Evolutionary conservation across 2,797 vertebrate species (phyloP).

Genomic region (Pteropus rufus): DNA sequence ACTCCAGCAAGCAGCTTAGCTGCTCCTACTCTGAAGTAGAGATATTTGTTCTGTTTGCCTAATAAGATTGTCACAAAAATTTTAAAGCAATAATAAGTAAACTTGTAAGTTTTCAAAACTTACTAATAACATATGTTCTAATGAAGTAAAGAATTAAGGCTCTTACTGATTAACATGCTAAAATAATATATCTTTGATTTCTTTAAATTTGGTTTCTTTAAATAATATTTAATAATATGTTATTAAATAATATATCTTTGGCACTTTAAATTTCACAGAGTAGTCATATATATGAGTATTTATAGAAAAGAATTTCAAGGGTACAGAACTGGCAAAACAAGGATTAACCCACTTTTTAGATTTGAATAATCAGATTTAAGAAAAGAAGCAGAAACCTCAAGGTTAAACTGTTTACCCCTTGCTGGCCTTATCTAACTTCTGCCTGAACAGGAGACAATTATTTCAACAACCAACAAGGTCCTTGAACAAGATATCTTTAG

Average conservation of each 20-base stretch:
- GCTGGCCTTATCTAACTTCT: not conserved
- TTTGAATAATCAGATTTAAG: constrained; percentile 32
- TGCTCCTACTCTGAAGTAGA: not conserved
- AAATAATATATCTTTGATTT: not conserved
- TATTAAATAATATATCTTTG: not conserved
- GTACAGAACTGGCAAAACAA: not conserved
- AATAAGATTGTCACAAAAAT: not conserved
- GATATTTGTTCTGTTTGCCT: not conserved
- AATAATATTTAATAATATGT: too few relatives aligned
- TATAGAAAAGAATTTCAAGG: not conserved
- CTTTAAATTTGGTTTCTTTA: too few relatives aligned
- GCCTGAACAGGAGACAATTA: not conserved
- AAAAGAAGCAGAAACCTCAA: constrained; percentile 10
- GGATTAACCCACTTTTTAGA: not conserved
- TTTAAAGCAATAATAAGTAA: constrained; percentile 5
- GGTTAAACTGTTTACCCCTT: not conserved
- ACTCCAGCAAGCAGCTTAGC: not conserved
- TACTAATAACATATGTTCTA: not conserved
- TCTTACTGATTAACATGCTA: not conserved
- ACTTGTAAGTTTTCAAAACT: not conserved
- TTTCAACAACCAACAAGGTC: not conserved
- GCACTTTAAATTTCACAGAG: constrained; percentile 11
- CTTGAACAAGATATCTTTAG: not conserved
- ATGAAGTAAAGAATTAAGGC: not conserved
- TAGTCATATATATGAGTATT: not conserved